Evolutionary conservation across 2,797 vertebrate genomes (phyloP), one percentile per base, ranked within the genome.

Genomic region (Eupleurogrammus muticus): DNA sequence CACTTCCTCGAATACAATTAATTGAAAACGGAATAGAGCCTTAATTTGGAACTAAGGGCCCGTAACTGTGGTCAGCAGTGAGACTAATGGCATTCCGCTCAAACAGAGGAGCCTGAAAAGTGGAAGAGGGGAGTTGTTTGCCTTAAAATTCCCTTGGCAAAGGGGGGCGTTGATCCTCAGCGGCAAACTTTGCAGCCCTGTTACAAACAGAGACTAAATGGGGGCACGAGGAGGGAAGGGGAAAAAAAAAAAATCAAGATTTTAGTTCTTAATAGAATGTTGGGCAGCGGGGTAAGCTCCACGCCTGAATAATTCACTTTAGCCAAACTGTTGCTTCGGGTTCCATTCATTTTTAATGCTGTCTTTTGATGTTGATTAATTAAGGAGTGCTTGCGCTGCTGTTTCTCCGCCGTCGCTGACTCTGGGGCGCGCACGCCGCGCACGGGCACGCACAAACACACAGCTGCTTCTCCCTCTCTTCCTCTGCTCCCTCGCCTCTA

Each of bases 311-410:
- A 89, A 94, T 94, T 93, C 92, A 92, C 91, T 88, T 91, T 91
- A 90, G 89, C 90, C 91, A 92, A 93, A 94, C 91, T 93, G 91
- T 92, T 93, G 92, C 93, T 94, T 56, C 86, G 83, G 90, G 92
- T 92, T 78, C 78, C 77, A 91, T 94, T 89, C 90, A 92, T 93
- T 90, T 94, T 94, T 93, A 94, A 94, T 94, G 91, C 84, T 65
- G 89, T 84, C 92, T 91, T 94, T 94, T 94, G 94, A 94, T 93
- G 93, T 93, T 92, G 89, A 93, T 93, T 94, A 94, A 94, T 94
- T 93, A 94, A 92, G 92, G 89, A 92, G 87, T 89, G 93, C 92
- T 87, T 86, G 88, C 86, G 73, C 82, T 84, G 92, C 93, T 87
- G 83, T 90, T 94, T 92, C 88, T 75, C 63, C 24, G 72, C 79